These are phyloP conservation scores for Hedychridium roseum DNA, from an alignment of 2,888 invertebrate genomes.

Conservation along the genomic window DNA sequence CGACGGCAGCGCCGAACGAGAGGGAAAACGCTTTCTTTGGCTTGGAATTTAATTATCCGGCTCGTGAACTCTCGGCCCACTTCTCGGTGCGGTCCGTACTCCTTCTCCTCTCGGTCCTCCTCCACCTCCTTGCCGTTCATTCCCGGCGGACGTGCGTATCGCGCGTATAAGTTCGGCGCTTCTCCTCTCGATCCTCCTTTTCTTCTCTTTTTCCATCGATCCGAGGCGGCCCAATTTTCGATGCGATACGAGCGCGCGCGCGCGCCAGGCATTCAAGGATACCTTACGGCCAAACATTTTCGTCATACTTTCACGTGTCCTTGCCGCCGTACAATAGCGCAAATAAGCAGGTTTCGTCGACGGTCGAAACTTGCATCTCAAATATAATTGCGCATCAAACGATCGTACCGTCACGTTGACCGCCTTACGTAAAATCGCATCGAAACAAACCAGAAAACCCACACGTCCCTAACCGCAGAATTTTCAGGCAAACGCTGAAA, in stretches of 20 bases:
- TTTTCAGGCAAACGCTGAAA: too few species aligned
- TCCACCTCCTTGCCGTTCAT: conserved; percentile 9
- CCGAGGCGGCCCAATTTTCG: neutral
- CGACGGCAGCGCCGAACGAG: conserved; percentile 38
- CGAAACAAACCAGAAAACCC: too few species aligned
- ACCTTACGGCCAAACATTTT: neutral
- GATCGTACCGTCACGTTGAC: too few species aligned
- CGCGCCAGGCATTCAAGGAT: too few species aligned
- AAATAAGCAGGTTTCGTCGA: too few species aligned
- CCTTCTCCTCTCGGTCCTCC: conserved; percentile 13
- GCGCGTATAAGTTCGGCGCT: conserved; percentile 9
- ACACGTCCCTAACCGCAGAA: too few species aligned
- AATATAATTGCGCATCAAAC: too few species aligned
- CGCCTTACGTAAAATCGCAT: too few species aligned
- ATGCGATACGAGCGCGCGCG: neutral
- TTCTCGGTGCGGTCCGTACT: conserved; percentile 29
- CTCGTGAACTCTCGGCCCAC: conserved; percentile 58
- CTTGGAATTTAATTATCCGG: conserved; percentile 56
- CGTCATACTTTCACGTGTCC: conserved; percentile 27
- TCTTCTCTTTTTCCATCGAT: conserved; percentile 7
- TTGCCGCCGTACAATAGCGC: conserved; percentile 14
- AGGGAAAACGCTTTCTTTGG: conserved; percentile 59
- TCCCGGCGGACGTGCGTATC: too few species aligned
- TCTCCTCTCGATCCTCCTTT: conserved; percentile 14
- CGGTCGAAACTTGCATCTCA: too few species aligned